These are phyloP conservation scores for Vidua chalybeata DNA, from an alignment of 2,113 vertebrate species.

Conservation along the genomic window DNA sequence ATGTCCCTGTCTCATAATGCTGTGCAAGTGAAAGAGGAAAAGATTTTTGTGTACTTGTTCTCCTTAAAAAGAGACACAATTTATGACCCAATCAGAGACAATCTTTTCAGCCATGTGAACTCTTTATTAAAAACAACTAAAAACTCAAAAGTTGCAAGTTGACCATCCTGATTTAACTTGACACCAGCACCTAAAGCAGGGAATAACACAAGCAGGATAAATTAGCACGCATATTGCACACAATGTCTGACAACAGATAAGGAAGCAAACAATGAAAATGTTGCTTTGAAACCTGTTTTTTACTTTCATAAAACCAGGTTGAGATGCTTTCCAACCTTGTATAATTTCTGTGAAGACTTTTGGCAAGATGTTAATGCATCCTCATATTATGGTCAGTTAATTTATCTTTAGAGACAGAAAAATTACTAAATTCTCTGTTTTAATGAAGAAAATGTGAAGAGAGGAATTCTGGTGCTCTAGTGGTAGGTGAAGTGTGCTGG, in stretches of 20 bases:
- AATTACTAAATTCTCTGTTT: not conserved
- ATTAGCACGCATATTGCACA: not conserved
- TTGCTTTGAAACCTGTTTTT: not conserved
- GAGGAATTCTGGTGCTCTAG: not conserved
- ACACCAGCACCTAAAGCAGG: not conserved
- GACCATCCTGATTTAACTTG: not conserved
- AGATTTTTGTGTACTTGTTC: not conserved
- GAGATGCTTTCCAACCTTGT: not conserved
- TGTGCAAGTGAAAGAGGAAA: not conserved
- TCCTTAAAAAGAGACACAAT: not conserved
- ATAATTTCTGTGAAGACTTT: not conserved
- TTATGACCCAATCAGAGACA: not conserved
- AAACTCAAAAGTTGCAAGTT: not conserved
- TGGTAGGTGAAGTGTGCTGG: not conserved
- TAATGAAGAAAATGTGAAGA: not conserved
- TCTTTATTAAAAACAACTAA: not conserved
- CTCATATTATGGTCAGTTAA: not conserved
- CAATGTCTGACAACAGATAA: not conserved
- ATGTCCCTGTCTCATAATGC: not conserved
- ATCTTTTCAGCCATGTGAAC: not conserved
- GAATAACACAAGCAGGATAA: not conserved
- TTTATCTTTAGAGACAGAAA: not conserved
- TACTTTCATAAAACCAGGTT: not conserved
- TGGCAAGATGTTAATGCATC: not conserved
- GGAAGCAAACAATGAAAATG: not conserved